Conservation (phyloP, 2,888 invertebrate genomes). For the Scaptomyza reducta region DNA sequence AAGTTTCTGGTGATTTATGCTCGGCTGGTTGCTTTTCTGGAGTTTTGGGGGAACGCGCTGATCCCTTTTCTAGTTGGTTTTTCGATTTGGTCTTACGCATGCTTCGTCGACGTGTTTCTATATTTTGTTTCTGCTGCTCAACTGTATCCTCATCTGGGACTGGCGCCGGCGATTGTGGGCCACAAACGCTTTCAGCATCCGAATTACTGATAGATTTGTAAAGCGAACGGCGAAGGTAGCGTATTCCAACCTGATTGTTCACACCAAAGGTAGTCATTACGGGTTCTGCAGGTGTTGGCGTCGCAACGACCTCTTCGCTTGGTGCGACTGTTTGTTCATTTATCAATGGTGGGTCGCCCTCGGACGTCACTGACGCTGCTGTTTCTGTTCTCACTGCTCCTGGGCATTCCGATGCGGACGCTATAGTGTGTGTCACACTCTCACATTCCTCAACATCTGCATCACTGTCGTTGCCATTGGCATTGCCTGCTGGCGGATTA, state of each 20-base stretch:
- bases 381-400: not conserved
- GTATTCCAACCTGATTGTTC: conserved; percentile 58
- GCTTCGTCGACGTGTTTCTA: conserved; percentile 36
- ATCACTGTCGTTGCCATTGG: conserved; percentile 53
- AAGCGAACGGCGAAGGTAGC: conserved; percentile 59
- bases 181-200: conserved; percentile 68
- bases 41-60: conserved; percentile 39
- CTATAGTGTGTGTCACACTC: conserved; percentile 46
- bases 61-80: conserved; percentile 31
- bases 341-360: conserved; percentile 3
- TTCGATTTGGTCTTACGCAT: conserved; percentile 37
- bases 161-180: conserved; percentile 16
- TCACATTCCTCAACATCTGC: conserved; percentile 55
- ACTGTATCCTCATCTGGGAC: conserved; percentile 10
- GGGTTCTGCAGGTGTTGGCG: conserved; percentile 31
- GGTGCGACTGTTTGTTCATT: not conserved
- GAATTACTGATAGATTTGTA: conserved; percentile 61
- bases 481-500: conserved; percentile 55
- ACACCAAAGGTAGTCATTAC: conserved; percentile 59
- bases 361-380: conserved; percentile 8
- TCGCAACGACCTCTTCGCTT: not conserved
- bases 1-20: not conserved
- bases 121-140: conserved; percentile 15
- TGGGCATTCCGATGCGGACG: conserved; percentile 26
- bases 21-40: conserved; percentile 29